phyloP scores from a whole-genome alignment of 2,113 vertebrate genomes.

The Bucco capensis region DNA sequence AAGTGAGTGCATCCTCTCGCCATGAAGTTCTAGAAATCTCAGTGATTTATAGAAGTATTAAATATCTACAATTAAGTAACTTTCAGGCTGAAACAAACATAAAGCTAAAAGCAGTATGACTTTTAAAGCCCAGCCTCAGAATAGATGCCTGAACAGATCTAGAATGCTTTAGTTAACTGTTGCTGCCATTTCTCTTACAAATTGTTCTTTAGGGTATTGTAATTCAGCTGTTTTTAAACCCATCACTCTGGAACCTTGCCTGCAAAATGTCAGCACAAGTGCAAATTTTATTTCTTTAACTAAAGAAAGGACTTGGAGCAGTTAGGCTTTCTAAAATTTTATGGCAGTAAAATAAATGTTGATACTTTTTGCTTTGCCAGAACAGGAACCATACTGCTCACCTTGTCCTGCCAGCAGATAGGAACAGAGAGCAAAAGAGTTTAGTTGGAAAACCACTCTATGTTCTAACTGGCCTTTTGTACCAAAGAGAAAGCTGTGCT shows the following conservation, averaged over 20 bases:
- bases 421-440: neutral
- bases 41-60: constrained; percentile 42
- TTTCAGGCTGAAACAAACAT: constrained; percentile 44
- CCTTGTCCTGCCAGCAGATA: neutral
- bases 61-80: constrained; percentile 46
- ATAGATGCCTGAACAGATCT: constrained; percentile 1
- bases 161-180: constrained; percentile 37
- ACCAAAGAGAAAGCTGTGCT: neutral
- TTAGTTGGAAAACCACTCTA: neutral
- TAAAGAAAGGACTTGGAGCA: constrained; percentile 53
- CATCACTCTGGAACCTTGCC: constrained; percentile 63
- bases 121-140: constrained; percentile 12
- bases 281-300: constrained; percentile 58
- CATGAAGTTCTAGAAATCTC: neutral
- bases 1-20: neutral
- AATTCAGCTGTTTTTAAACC: constrained; percentile 66
- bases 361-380: neutral
- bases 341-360: constrained; percentile 24
- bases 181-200: constrained; percentile 61
- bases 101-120: constrained; percentile 23
- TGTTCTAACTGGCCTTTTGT: neutral
- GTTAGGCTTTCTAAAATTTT: constrained; percentile 43
- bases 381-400: neutral
- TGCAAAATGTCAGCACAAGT: constrained; percentile 56
- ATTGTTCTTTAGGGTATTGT: constrained; percentile 69